Base-by-base conservation (phyloP, 2,888 invertebrate species). In the Gibbula magus region DNA sequence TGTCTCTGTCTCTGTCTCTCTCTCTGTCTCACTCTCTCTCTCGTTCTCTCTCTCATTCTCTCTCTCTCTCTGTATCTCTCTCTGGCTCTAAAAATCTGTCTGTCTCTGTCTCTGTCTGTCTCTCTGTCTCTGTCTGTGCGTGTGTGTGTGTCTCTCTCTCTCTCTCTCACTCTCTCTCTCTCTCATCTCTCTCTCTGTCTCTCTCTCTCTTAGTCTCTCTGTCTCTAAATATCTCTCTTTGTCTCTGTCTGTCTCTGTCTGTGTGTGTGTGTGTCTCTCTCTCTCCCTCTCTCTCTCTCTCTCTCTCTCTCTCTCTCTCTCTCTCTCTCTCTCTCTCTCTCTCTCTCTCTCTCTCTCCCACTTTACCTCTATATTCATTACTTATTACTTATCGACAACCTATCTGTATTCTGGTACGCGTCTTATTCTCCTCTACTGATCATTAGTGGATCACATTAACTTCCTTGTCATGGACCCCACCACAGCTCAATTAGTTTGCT, bases 141-240 rank as follows among this genome's bases (percentile, higher is more conserved):
- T 10, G n/a, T 70, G 32, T 52, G 22, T 16, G 10, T 70, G 52
- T 76, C 76, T 78, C 54, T 29, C 29, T 51, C 45, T 51, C 52
- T 10, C 39, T 4, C 75, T 53, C 22, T 7, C 54, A 7, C 75
- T 25, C 35, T 35, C 39, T 32, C 10, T 75, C 53, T 29, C 53
- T 75, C 75, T 75, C 53, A 25, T 8, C 29, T 16, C 32, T 56
- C 35, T 56, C 56, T 56, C 32, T 5, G 35, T 56, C 32, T 56
- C 39, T 76, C 56, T 56, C 56, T 76, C 76, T 56, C n/a, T 13
- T 13, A 13, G n/a, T 51, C 53, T 51, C 29, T 70, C 29, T 70
- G n/a, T 45, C 51, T 51, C 10, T 25, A n/a, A 39, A 0, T 25
- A 1, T 51, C 51, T 20, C 45, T 74, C 45, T n/a, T 10, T n/a